Evolutionary conservation across 2,113 vertebrate species (phyloP), one percentile per base, ranked within the genome.

Genomic region (Gambusia affinis): DNA sequence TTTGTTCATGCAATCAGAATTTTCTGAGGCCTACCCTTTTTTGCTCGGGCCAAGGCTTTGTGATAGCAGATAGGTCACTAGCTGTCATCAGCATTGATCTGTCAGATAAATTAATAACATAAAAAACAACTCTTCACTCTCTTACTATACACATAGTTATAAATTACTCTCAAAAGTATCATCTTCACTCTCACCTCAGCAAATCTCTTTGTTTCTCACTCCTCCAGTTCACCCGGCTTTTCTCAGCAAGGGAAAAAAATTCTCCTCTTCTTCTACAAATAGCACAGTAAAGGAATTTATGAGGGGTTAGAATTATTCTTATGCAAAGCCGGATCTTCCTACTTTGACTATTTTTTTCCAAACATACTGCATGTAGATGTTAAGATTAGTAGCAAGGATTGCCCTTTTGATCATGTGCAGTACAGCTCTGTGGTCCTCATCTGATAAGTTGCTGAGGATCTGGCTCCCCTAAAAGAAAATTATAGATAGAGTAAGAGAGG

Each of bases 11-110:
- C 12, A 12, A 30, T n/a, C 57, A 28, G 5, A 3, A 3, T 31
- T 69, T 42, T 42, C 29, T 47, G 60, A 77, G 51, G 86, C 90
- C 27, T 91, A 97, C 97, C 94, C 94, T 94, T 76, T 96, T 95
- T 82, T 98, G 97, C 84, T 98, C 92, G 61, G 95, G 96, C 97
- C 97, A 98, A 39, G 96, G 97, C 81, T 98, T 98, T 60, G 96
- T 96, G 85, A 98, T 97, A 12, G 96, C 97, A 80, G 96, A 96
- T 67, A 98, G 93, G 74, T 98, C 96, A 82, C 96, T 97, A 0
- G 96, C 96, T 51, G 97, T 98, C 97, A 98, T 98, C 88, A 98
- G 70, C 97, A 98, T 98, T 1, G 97, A 96, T 85, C 97, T 98
- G 89, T 42, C 37, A 33, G 42, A 51, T 30, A 64, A 73, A 77